Percentiles rank a stretch among this genome's conserved stretches.
Conservation (phyloP, 2,113 vertebrate genomes). For the Callionymus lyra region DNA sequence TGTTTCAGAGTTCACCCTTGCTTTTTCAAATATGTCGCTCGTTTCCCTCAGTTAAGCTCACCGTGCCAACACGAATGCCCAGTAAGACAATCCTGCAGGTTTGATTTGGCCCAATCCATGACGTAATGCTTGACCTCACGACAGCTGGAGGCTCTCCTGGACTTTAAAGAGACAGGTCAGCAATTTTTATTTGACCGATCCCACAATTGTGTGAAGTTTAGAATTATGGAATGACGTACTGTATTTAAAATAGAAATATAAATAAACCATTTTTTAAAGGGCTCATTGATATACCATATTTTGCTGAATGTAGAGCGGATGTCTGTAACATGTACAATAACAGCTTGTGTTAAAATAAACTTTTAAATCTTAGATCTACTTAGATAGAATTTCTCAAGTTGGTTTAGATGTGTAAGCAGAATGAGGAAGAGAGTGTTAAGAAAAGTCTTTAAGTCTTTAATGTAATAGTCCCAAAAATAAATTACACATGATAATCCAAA, state of each 20-base stretch:
- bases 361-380: no score
- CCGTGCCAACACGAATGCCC: constrained; percentile 52
- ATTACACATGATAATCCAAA: no score
- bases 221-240: no score
- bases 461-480: no score
- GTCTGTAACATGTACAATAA: no score
- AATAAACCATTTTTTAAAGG: background rate
- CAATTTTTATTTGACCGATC: constrained; percentile 29
- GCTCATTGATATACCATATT: background rate
- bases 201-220: constrained; percentile 11
- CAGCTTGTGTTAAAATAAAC: no score
- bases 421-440: no score
- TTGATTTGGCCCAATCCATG: constrained; percentile 65
- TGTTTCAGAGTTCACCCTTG: constrained; percentile 12
- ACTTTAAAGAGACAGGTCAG: constrained; percentile 34
- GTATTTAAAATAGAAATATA: no score
- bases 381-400: no score
- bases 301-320: no score
- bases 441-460: no score
- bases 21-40: constrained; percentile 56
- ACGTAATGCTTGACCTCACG: constrained; percentile 63
- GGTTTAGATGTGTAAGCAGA: no score
- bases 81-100: constrained; percentile 56
- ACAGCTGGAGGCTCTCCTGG: constrained; percentile 52
- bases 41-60: constrained; percentile 56